Conservation (phyloP, 2,797 vertebrate species). For the Cheirogaleus major region DNA sequence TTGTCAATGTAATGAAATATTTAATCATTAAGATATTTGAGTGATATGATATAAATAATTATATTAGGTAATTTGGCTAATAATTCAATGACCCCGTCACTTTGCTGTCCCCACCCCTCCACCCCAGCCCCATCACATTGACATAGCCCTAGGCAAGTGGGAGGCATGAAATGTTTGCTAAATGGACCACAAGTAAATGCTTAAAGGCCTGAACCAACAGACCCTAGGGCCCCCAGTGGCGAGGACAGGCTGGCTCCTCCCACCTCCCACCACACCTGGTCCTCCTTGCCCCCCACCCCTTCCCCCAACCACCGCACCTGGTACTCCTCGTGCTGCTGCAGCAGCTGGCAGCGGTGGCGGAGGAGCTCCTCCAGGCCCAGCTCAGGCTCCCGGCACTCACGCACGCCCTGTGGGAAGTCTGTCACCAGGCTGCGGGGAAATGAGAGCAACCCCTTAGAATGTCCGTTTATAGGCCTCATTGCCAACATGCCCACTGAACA, state of each 20-base stretch:
- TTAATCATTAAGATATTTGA: not conserved
- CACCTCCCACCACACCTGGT: not conserved
- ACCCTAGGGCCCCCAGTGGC: not conserved
- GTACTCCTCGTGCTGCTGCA: conserved; percentile 90
- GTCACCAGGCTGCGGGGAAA: conserved; percentile 89
- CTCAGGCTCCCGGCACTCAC: conserved; percentile 87
- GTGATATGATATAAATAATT: not conserved
- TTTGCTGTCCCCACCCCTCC: rapidly evolving
- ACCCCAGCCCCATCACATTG: too few relatives aligned
- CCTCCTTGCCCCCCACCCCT: not conserved
- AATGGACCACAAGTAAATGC: not conserved
- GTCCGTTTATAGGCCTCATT: too few relatives aligned
- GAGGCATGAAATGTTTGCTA: not conserved
- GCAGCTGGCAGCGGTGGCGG: conserved; percentile 86
- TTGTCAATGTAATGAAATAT: not conserved
- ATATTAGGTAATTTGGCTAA: not conserved
- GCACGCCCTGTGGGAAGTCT: conserved; percentile 87
- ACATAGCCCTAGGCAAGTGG: rapidly evolving
- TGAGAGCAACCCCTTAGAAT: not conserved
- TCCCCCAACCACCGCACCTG: conserved; percentile 83
- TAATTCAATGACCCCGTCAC: not conserved
- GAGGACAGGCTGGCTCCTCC: not conserved
- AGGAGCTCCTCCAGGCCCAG: conserved; percentile 92
- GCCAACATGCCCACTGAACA: not conserved
- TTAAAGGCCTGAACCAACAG: rapidly evolving